Evolutionary conservation across 2,797 vertebrate species (phyloP).

Genomic region (Chromis chromis): DNA sequence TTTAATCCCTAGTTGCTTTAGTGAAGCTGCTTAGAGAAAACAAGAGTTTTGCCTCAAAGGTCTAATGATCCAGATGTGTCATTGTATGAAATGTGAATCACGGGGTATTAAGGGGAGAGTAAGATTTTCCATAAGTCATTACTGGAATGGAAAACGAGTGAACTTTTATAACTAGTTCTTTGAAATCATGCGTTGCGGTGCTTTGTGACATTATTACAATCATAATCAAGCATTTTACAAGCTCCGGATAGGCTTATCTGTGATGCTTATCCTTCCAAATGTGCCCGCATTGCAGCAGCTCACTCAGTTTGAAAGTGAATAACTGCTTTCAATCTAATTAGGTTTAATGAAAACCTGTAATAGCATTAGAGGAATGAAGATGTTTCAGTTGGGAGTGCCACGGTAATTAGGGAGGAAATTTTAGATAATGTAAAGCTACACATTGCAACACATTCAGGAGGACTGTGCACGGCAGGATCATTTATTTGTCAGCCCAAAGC

Average conservation of each 20-base stretch:
- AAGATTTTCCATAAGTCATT: neutral
- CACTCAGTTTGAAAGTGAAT: neutral
- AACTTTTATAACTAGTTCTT: neutral
- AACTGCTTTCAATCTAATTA: conserved; percentile 34
- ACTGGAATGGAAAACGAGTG: neutral
- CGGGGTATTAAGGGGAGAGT: neutral
- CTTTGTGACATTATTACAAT: neutral
- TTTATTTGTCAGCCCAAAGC: neutral
- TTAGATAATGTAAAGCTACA: conserved; percentile 12
- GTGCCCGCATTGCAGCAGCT: neutral
- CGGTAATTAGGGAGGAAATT: conserved; percentile 26
- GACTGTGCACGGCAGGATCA: neutral
- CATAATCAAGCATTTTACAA: neutral
- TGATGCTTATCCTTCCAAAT: neutral
- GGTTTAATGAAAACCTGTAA: conserved; percentile 42
- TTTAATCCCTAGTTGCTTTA: conserved; percentile 16
- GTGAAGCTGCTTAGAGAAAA: conserved; percentile 25
- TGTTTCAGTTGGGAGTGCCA: conserved; percentile 7
- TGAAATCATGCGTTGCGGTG: neutral
- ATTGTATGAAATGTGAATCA: conserved; percentile 6
- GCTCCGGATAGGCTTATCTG: neutral
- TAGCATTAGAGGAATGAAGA: conserved; percentile 17
- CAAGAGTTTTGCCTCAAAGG: conserved; percentile 3
- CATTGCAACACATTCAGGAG: neutral
- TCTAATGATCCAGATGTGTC: conserved; percentile 15